A percentile compares a stretch with the other conserved stretches of the same genome.
Conservation (phyloP, 2,888 invertebrate genomes). For the Lacanobia oleracea region DNA sequence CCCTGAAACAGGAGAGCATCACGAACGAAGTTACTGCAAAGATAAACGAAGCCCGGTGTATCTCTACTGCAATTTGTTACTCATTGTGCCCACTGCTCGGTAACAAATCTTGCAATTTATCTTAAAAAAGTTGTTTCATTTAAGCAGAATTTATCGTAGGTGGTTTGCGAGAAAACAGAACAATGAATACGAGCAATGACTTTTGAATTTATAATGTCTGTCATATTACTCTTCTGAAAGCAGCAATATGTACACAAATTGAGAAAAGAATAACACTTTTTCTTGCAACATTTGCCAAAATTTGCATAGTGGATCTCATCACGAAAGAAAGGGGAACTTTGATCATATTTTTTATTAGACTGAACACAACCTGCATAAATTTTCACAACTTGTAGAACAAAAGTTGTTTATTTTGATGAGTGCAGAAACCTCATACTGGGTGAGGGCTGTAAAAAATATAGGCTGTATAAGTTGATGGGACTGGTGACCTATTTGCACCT, state of each 20-base stretch:
- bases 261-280: slow-evolving; percentile 35
- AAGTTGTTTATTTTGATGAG: slow-evolving; percentile 63
- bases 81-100: slow-evolving; percentile 70
- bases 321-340: slow-evolving; percentile 46
- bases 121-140: slow-evolving; percentile 65
- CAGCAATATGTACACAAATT: slow-evolving; percentile 47
- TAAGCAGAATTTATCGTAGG: slow-evolving; percentile 56
- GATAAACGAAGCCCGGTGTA: slow-evolving; percentile 70
- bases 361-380: slow-evolving; percentile 56
- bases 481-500: slow-evolving; percentile 62
- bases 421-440: slow-evolving; percentile 39
- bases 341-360: slow-evolving; percentile 57
- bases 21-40: slow-evolving; percentile 66
- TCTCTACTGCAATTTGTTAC: slow-evolving; percentile 79
- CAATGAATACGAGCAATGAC: slow-evolving; percentile 48
- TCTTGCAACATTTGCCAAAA: slow-evolving; percentile 33
- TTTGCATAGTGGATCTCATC: slow-evolving; percentile 48
- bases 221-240: slow-evolving; percentile 36
- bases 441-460: slow-evolving; percentile 52
- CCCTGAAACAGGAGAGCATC: slow-evolving; percentile 60
- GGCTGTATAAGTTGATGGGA: slow-evolving; percentile 55
- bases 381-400: slow-evolving; percentile 61
- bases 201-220: slow-evolving; percentile 51
- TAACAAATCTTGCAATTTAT: slow-evolving; percentile 66
- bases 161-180: slow-evolving; percentile 32